Base-by-base conservation (phyloP, 2,797 vertebrate genomes). In the Percopsis omiscomaycus region DNA sequence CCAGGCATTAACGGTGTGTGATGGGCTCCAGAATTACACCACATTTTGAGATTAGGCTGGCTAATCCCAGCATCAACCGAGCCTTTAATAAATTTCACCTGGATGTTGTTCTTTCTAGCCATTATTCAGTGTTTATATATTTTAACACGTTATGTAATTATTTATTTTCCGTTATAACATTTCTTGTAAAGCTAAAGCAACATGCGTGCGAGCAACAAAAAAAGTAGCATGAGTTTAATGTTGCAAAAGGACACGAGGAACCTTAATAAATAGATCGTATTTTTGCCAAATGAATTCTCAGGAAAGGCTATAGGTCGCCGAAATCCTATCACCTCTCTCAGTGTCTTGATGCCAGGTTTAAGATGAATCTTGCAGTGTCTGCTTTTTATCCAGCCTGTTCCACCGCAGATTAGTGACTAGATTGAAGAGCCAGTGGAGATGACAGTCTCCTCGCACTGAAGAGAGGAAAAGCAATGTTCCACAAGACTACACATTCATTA, bases 401-500 rank as follows among this genome's bases (percentile, higher is more conserved):
- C 55, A 46, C 63, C 63, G 60, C 58, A 79, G 81, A 88, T 83
- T 75, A 76, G 77, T 84, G 87, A 89, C 86, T 81, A 86, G 79
- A 88, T 84, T 79, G 78, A 82, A 84, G 74, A 73, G 75, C 52
- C 54, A 5, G 76, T 64, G 65, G 82, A 81, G 70, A 81, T 75
- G 74, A 66, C 61, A n/a, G 47, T 80, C 82, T 75, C 78, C 69
- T 75, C 61, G 67, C 71, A 61, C 68, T 1, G 68, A 42, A 6
- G 37, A 75, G 79, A 79, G 80, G 79, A 78, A 85, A 88, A 83
- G 86, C 89, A 90, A 91, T 88, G 89, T 91, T 92, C 89, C 91
- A 91, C 89, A 87, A 91, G 89, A 87, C 88, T 90, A 91, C 84
- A 90, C 91, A 84, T 90, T 89, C 86, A 89, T 90, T 89, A 91